phyloP scores from a whole-genome alignment of 2,888 invertebrate genomes.

The Oxystoma pomonae region DNA sequence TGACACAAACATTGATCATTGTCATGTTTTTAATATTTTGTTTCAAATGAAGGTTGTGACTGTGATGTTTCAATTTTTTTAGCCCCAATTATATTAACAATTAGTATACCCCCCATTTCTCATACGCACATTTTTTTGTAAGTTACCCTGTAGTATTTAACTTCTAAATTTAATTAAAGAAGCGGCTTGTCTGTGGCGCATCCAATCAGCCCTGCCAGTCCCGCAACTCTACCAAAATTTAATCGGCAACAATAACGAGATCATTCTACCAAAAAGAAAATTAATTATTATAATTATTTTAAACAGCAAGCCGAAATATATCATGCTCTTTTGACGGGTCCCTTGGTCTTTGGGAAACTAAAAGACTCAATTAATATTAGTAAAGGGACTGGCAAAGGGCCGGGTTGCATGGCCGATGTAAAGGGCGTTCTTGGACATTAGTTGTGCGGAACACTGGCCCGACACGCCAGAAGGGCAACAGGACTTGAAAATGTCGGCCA shows the following conservation, averaged over 20 bases:
- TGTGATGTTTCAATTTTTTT: no score
- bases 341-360: neutral
- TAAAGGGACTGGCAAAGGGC: constrained; percentile 16
- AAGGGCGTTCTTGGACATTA: constrained; percentile 26
- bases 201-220: no score
- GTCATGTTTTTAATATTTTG: no score
- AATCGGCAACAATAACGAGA: neutral
- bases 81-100: no score
- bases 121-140: no score
- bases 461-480: neutral
- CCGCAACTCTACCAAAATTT: neutral
- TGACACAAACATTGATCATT: no score
- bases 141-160: no score
- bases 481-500: neutral
- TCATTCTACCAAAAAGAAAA: neutral
- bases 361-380: neutral
- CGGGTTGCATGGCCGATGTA: constrained; percentile 22
- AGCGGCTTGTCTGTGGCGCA: no score
- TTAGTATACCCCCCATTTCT: no score
- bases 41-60: no score
- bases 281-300: neutral
- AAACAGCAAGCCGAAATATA: neutral
- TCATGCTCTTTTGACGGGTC: neutral
- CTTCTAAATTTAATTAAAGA: no score
- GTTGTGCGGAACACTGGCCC: constrained; percentile 2